Evolutionary conservation across 2,113 vertebrate species (phyloP).

Genomic region (Aptenodytes forsteri): DNA sequence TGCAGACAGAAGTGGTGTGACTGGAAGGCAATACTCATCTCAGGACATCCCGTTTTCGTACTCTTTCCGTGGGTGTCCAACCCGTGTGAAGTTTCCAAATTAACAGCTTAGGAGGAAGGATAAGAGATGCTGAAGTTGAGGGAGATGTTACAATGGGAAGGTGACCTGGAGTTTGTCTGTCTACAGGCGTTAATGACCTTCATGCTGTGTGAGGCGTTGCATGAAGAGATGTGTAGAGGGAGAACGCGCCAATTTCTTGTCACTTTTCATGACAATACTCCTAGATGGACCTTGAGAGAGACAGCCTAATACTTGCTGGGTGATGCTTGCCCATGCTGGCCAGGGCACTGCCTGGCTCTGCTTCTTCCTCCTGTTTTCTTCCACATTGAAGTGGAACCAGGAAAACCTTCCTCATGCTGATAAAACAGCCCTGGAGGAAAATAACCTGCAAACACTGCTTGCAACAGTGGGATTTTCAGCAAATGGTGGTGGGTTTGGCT

Average conservation of each 20-base stretch:
- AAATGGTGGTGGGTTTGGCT: neutral
- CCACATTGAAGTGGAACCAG: neutral
- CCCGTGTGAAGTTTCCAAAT: neutral
- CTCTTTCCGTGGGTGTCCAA: neutral
- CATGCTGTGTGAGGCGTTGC: neutral
- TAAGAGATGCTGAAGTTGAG: neutral
- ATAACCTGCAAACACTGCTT: neutral
- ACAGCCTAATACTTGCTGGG: neutral
- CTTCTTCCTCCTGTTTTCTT: neutral
- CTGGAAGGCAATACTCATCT: neutral
- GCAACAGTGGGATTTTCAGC: neutral
- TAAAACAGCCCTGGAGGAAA: neutral
- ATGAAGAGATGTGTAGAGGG: neutral
- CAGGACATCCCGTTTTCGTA: rapidly evolving
- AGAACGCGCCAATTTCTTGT: neutral
- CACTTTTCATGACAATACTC: neutral
- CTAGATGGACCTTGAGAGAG: neutral
- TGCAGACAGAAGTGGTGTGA: neutral
- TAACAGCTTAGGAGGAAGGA: neutral
- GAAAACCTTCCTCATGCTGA: neutral
- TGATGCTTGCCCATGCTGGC: neutral
- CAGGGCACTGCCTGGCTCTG: neutral
- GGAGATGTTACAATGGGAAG: neutral
- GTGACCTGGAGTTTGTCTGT: neutral
- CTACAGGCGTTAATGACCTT: neutral